phyloP scores from a whole-genome alignment of 2,888 invertebrate genomes.

The Amphipoea oculea region DNA sequence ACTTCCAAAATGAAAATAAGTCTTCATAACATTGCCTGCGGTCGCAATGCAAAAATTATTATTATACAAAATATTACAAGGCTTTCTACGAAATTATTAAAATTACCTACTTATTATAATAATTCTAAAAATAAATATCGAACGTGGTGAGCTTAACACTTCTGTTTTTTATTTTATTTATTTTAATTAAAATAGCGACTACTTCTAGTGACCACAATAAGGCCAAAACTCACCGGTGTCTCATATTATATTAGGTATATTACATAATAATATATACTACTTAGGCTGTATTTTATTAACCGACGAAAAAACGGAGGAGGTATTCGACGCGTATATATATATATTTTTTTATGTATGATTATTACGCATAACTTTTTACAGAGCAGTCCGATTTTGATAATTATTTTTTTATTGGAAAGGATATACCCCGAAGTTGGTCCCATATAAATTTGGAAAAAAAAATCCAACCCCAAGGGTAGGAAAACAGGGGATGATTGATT shows the following conservation, averaged over 20 bases:
- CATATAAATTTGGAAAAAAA: too few relatives aligned
- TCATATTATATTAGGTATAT: conserved; percentile 33
- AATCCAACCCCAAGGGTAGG: too few relatives aligned
- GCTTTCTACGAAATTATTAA: conserved; percentile 40
- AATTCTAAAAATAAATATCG: conserved; percentile 68
- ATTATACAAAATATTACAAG: conserved; percentile 28
- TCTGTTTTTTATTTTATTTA: conserved; percentile 20
- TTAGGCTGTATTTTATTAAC: conserved; percentile 56
- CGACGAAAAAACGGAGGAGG: too few relatives aligned
- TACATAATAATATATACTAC: conserved; percentile 45
- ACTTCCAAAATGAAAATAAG: conserved; percentile 5
- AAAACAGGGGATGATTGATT: too few relatives aligned
- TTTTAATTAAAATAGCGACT: conserved; percentile 52
- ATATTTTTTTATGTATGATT: too few relatives aligned
- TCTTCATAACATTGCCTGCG: neutral
- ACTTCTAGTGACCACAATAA: conserved; percentile 72
- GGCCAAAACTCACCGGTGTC: conserved; percentile 68
- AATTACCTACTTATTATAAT: conserved; percentile 58
- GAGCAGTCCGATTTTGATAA: too few relatives aligned
- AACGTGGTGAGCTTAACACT: conserved; percentile 89
- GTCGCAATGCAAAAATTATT: neutral
- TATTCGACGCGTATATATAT: too few relatives aligned
- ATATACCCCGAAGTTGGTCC: too few relatives aligned
- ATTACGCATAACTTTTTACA: too few relatives aligned
- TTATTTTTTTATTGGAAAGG: too few relatives aligned